Evolutionary conservation across 2,797 vertebrate species (phyloP).

Genomic region (Amphiprion clarkii): DNA sequence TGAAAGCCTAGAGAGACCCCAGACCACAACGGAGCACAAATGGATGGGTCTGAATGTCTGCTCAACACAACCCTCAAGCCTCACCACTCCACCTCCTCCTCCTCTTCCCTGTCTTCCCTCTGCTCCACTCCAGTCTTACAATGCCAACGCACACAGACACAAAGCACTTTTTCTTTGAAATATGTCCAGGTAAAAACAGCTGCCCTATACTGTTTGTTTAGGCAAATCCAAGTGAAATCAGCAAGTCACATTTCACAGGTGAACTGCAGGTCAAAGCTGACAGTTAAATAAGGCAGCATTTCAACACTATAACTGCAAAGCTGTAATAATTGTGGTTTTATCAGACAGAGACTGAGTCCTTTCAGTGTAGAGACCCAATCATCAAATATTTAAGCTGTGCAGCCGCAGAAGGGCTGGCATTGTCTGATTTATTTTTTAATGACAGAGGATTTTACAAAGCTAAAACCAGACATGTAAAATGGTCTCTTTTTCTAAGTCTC

Average conservation of each 20-base stretch:
- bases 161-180: background rate
- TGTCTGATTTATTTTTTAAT: background rate
- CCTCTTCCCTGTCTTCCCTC: background rate
- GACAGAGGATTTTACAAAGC: conserved; percentile 1
- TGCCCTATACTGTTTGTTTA: background rate
- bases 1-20: conserved; percentile 71
- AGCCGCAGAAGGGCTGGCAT: background rate
- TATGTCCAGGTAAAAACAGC: background rate
- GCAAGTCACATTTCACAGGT: background rate
- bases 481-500: background rate
- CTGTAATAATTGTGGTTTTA: background rate
- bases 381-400: conserved; percentile 18
- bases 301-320: background rate
- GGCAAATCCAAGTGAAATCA: background rate
- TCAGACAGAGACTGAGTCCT: too few relatives aligned
- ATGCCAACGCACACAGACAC: conserved; percentile 15
- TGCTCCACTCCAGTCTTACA: conserved; percentile 1
- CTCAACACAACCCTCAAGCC: conserved; percentile 12
- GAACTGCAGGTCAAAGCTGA: background rate
- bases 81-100: background rate
- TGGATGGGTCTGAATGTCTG: conserved; percentile 58
- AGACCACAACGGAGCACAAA: conserved; percentile 66
- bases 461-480: background rate
- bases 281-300: background rate
- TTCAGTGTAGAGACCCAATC: background rate